Evolutionary conservation across 2,888 invertebrate species (phyloP).

Genomic region (Leistus spinibarbis): DNA sequence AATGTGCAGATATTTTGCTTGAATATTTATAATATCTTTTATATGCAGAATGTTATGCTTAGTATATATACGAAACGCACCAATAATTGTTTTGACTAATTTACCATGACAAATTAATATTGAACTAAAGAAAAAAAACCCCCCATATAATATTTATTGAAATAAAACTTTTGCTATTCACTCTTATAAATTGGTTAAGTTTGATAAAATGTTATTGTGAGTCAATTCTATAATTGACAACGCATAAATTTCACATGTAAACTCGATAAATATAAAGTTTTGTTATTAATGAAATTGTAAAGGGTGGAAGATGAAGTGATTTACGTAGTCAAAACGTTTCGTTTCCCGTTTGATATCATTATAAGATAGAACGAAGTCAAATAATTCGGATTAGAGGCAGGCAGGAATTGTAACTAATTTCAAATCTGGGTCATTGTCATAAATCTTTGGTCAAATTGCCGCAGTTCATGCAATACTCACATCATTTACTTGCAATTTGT

Average conservation of each 20-base stretch:
- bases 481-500: constrained; percentile 33
- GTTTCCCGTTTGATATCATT: constrained; percentile 23
- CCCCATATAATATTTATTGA: background rate
- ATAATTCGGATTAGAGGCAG: constrained; percentile 33
- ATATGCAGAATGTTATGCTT: too few relatives aligned
- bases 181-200: background rate
- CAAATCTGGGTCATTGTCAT: constrained; percentile 35
- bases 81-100: too few relatives aligned
- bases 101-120: too few relatives aligned
- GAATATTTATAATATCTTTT: too few relatives aligned
- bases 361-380: constrained; percentile 35
- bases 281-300: background rate
- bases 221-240: background rate
- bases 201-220: background rate
- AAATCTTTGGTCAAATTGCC: constrained; percentile 32
- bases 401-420: constrained; percentile 28
- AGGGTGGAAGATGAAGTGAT: constrained; percentile 20
- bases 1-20: too few relatives aligned
- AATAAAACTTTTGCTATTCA: too few relatives aligned
- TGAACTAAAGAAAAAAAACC: too few relatives aligned
- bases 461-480: constrained; percentile 29
- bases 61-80: too few relatives aligned
- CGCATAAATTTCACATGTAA: background rate
- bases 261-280: background rate
- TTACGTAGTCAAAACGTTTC: constrained; percentile 11